Percentiles rank a stretch among this genome's conserved stretches.
Conservation (phyloP, 2,113 vertebrate genomes). For the Muscicapa adusta region DNA sequence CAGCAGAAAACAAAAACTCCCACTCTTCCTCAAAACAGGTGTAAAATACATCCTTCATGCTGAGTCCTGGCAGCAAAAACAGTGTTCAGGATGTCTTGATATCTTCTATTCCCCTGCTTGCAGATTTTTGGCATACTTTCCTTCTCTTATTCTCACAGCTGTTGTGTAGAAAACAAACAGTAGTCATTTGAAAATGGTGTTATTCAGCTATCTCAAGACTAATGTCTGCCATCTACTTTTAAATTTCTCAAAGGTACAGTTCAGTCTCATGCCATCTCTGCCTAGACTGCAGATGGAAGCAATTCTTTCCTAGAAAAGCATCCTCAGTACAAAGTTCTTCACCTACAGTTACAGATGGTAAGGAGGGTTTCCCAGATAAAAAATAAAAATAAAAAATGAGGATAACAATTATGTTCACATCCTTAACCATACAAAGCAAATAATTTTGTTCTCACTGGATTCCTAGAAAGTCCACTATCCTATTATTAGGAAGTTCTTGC, state of each 20-base stretch:
- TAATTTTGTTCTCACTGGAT: not conserved
- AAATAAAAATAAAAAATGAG: not conserved
- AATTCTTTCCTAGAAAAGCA: not conserved
- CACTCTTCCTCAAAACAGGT: not conserved
- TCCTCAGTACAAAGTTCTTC: not conserved
- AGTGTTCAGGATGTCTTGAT: not conserved
- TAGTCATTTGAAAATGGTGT: not conserved
- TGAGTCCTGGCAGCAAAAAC: not conserved
- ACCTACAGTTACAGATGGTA: not conserved
- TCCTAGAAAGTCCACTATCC: not conserved
- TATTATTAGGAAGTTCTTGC: not conserved
- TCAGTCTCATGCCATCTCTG: not conserved
- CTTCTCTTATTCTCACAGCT: slow-evolving; percentile 8
- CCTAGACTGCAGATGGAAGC: not conserved
- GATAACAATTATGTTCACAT: not conserved
- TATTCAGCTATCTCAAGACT: not conserved
- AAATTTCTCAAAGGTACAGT: not conserved
- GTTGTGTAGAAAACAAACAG: slow-evolving; percentile 14
- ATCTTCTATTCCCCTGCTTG: not conserved
- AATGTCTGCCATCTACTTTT: not conserved
- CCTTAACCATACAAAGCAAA: not conserved
- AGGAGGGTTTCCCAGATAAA: not conserved
- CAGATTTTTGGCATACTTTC: not conserved
- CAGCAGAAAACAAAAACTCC: not conserved
- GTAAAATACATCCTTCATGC: not conserved